Base-by-base conservation (phyloP, 2,888 invertebrate genomes). In the Eupithecia insigniata region DNA sequence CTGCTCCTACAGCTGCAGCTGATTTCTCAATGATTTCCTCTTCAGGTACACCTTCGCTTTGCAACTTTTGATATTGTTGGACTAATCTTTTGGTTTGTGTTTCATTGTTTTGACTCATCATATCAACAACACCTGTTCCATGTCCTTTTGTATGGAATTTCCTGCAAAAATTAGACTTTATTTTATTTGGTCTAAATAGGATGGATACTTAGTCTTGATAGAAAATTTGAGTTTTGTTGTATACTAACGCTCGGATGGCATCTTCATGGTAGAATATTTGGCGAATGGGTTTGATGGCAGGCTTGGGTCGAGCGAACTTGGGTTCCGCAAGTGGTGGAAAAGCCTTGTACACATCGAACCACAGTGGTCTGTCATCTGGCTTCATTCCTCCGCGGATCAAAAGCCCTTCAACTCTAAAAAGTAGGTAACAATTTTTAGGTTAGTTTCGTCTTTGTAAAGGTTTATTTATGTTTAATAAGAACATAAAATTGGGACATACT, bases 241-340 rank as follows among this genome's bases (percentile, higher is more conserved):
- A 66, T 71, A 92, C 96, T 95, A 95, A 99, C 98, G 97, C 98
- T 96, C 99, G 95, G 22, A 97, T 90, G 69, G 92, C 83, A 91
- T 99, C 99, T 92, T 99, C 99, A 68, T 96, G 91, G 83, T 98
- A 99, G 80, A 98, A 96, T 80, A 98, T 97, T 78, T 95, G 91
- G 81, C 92, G 95, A 14, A 98, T 89, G 16, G 95, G 93, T 75
- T 86, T 89, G 14, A 95, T 90, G 73, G 95, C 95, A 0, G 96
- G 95, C 43, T 94, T 95, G 7, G 96, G 95, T 83, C 96, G 95
- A 79, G 97, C 96, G 90, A 95, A 97, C 75, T 95, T 94, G 8
- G 99, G 99, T 83, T 98, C 97, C 62, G 96, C 90, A 78, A 96
- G 96, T 1, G 99, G 99, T 10, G 99, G 99, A 92, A 98, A 98